A percentile compares a stretch with the other conserved stretches of the same genome.
phyloP scores from a whole-genome alignment of 2,113 vertebrate genomes.

The Leiothrix lutea region DNA sequence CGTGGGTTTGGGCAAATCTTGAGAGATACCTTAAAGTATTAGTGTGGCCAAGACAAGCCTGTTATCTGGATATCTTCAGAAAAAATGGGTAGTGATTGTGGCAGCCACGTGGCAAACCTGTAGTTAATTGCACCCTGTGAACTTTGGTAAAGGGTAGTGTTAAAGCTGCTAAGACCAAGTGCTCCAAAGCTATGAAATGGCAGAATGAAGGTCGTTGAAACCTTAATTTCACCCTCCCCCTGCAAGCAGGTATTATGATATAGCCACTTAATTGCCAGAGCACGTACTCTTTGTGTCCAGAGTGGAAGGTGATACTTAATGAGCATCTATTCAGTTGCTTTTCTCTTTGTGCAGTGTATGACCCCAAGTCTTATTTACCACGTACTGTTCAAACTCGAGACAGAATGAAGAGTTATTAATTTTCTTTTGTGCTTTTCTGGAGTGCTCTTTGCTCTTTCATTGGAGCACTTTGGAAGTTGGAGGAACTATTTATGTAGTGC shows the following conservation, averaged over 20 bases:
- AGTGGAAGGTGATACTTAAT: background rate
- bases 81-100: background rate
- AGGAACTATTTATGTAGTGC: background rate
- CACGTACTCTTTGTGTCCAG: background rate
- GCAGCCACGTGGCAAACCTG: background rate
- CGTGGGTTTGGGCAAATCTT: background rate
- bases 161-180: background rate
- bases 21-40: background rate
- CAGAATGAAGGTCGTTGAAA: background rate
- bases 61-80: background rate
- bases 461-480: background rate
- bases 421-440: background rate
- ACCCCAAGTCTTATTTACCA: background rate
- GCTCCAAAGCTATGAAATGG: background rate
- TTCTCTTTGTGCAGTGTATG: background rate
- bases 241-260: background rate
- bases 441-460: background rate
- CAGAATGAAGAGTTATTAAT: background rate
- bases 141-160: background rate
- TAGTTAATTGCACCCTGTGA: background rate
- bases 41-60: background rate
- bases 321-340: background rate
- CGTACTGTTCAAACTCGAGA: background rate
- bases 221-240: background rate
- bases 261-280: background rate